Conservation (phyloP, 1,140 invertebrate species). For the Oryzaephilus surinamensis region DNA sequence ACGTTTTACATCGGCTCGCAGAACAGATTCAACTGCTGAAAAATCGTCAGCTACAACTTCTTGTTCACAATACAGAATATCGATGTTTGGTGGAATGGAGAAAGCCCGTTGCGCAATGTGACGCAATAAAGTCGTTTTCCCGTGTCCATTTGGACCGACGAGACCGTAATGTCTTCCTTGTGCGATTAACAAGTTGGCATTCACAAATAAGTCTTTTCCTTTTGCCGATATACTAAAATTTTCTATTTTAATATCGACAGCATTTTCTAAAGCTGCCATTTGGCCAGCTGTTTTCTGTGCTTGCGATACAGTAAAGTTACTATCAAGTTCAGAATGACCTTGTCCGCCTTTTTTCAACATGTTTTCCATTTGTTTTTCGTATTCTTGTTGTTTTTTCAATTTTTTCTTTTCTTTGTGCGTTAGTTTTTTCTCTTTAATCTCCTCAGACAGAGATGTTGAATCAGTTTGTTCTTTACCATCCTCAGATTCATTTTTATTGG, state of each 20-base stretch:
- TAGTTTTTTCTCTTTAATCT: slow-evolving; percentile 70
- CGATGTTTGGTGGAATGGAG: slow-evolving; percentile 91
- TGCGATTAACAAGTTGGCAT: slow-evolving; percentile 90
- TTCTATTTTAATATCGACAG: slow-evolving; percentile 96
- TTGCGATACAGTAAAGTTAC: slow-evolving; percentile 95
- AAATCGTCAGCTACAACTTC: slow-evolving; percentile 91
- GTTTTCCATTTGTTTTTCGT: slow-evolving; percentile 82
- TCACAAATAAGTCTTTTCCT: slow-evolving; percentile 95
- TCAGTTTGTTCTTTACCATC: slow-evolving; percentile 10
- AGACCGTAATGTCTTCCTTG: slow-evolving; percentile 91
- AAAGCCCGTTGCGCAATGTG: slow-evolving; percentile 85
- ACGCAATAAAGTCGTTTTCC: slow-evolving; percentile 95
- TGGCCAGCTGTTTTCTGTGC: slow-evolving; percentile 78
- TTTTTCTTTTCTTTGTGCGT: slow-evolving; percentile 95
- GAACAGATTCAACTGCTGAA: slow-evolving; percentile 82
- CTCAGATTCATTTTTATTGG: slow-evolving; percentile 15
- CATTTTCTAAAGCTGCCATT: slow-evolving; percentile 78
- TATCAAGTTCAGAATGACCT: slow-evolving; percentile 77
- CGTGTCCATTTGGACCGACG: slow-evolving; percentile 98
- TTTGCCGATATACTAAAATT: slow-evolving; percentile 97
- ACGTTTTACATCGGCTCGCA: slow-evolving; percentile 87
- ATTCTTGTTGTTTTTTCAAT: slow-evolving; percentile 84
- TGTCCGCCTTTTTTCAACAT: slow-evolving; percentile 80
- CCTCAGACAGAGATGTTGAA: no score
- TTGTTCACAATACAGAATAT: slow-evolving; percentile 97